Percentiles rank a stretch among this genome's conserved stretches.
Evolutionary conservation across 2,797 vertebrate genomes (phyloP).

Genomic region (Neostethus bicornis): DNA sequence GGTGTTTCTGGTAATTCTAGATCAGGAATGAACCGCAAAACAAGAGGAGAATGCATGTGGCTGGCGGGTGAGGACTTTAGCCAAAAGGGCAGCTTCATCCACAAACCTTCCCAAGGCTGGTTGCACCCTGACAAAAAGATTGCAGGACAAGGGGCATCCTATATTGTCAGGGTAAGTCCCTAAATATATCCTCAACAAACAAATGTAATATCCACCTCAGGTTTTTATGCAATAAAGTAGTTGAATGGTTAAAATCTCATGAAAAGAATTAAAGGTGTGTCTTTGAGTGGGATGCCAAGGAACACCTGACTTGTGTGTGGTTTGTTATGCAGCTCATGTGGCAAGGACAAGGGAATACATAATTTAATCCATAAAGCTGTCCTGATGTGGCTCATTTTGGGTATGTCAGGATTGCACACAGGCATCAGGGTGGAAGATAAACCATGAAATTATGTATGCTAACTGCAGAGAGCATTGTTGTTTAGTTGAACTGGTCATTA

Average conservation of each 20-base stretch:
- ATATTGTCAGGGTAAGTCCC: constrained; percentile 90
- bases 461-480: constrained; percentile 23
- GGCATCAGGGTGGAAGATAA: constrained; percentile 47
- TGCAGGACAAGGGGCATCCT: constrained; percentile 87
- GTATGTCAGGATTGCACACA: constrained; percentile 54
- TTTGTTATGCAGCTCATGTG: constrained; percentile 69
- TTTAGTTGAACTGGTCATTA: constrained; percentile 21
- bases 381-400: constrained; percentile 43
- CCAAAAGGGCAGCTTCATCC: constrained; percentile 90
- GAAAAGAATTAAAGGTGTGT: constrained; percentile 16
- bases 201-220: not conserved
- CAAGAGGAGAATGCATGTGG: constrained; percentile 80
- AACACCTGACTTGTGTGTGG: constrained; percentile 47
- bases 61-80: constrained; percentile 84
- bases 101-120: constrained; percentile 94
- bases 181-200: not conserved
- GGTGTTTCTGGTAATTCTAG: constrained; percentile 62
- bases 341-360: constrained; percentile 63
- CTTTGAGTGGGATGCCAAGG: constrained; percentile 50
- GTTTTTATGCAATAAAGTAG: too few species aligned
- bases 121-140: constrained; percentile 91
- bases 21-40: constrained; percentile 77
- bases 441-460: constrained; percentile 31
- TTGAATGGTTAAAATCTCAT: not conserved
- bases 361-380: constrained; percentile 72